phyloP scores from a whole-genome alignment of 2,113 vertebrate genomes.

The Cariama cristata region DNA sequence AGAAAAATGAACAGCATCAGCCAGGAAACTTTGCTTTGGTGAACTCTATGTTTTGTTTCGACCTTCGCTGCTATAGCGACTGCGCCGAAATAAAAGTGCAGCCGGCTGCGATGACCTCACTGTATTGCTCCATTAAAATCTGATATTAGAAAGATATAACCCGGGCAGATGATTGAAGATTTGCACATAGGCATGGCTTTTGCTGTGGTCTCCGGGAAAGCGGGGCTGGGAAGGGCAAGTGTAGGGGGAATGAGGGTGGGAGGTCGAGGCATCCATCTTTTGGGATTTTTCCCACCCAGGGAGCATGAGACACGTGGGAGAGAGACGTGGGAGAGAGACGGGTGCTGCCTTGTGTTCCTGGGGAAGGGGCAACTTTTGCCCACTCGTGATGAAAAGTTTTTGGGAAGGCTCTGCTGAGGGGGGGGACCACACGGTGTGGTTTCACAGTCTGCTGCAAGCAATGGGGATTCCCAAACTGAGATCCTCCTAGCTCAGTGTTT shows the following conservation, averaged over 20 bases:
- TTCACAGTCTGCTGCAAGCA: not conserved
- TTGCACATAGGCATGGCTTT: not conserved
- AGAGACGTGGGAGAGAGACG: not conserved
- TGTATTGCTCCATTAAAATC: not conserved
- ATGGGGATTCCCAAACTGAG: not conserved
- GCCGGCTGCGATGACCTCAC: slow-evolving; percentile 24
- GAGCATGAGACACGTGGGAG: not conserved
- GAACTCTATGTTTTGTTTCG: slow-evolving; percentile 35
- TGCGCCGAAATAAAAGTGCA: not conserved
- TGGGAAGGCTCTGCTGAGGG: not conserved
- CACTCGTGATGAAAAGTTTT: not conserved
- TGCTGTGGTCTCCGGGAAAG: rapidly evolving
- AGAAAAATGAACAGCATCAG: slow-evolving; percentile 2
- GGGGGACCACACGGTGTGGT: rapidly evolving
- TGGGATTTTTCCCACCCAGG: not conserved
- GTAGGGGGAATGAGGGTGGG: not conserved
- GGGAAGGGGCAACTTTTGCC: not conserved
- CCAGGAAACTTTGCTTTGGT: slow-evolving; percentile 50
- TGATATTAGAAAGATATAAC: not conserved
- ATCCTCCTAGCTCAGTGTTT: not conserved
- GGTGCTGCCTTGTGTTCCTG: not conserved
- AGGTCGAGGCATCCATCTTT: no score
- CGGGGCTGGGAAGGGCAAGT: not conserved
- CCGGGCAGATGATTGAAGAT: rapidly evolving
- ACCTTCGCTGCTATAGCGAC: slow-evolving; percentile 48